Evolutionary conservation across 2,113 vertebrate species (phyloP).

Genomic region (Indicator maculatus): DNA sequence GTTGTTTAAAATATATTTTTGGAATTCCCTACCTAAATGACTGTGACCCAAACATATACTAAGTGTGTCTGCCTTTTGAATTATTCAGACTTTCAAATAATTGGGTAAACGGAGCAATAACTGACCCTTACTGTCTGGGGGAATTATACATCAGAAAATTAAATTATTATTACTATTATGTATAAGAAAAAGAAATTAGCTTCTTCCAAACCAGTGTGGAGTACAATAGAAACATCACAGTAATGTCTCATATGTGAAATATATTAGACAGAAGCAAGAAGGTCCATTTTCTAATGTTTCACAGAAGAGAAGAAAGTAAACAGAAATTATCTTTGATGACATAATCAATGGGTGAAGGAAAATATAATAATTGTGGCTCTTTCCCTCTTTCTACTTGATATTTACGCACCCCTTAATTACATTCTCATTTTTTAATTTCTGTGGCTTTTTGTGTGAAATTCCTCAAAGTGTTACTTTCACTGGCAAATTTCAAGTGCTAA

Average conservation of each 20-base stretch:
- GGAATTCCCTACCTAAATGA: background rate
- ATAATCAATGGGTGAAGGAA: slow-evolving; percentile 56
- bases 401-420: slow-evolving; percentile 50
- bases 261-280: background rate
- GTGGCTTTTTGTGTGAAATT: slow-evolving; percentile 30
- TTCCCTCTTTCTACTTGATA: slow-evolving; percentile 40
- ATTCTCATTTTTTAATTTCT: slow-evolving; percentile 61
- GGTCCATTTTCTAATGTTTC: slow-evolving; percentile 40
- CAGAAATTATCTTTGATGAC: slow-evolving; percentile 63
- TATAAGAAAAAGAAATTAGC: background rate
- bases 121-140: background rate
- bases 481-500: slow-evolving; percentile 48
- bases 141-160: background rate
- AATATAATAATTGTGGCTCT: slow-evolving; percentile 48
- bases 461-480: slow-evolving; percentile 52
- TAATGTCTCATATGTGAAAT: slow-evolving; percentile 11
- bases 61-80: background rate
- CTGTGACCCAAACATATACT: background rate
- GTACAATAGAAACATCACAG: background rate
- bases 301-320: slow-evolving; percentile 53
- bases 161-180: background rate
- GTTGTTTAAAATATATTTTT: background rate
- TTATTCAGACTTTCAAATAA: background rate
- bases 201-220: background rate
- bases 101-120: background rate